Base-by-base conservation (phyloP, 2,888 invertebrate genomes). In the Acronicta alni region DNA sequence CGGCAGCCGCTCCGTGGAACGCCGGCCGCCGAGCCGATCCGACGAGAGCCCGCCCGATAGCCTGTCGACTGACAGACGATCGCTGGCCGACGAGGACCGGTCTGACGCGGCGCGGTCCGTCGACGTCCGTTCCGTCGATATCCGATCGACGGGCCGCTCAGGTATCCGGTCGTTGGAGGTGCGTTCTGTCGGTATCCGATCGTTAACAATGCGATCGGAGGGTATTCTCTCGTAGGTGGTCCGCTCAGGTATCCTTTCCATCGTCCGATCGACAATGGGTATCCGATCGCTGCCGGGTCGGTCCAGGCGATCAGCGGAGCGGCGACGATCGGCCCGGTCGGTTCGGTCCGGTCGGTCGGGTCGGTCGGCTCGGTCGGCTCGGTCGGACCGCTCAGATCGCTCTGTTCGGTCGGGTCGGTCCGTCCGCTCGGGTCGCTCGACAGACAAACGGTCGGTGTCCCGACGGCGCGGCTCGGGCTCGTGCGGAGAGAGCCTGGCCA, bases 401-500 rank as follows among this genome's bases (percentile, higher is more conserved):
- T 67, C 69, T 12, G 57, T 8, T 9, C 60, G 41, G 14, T 61
- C 65, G 6, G 44, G 18, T 32, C 85, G 69, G 15, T 85, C 85
- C 5, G 14, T 3, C 5, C 57, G 54, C 14, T 58, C 58, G 42
- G 46, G 60, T 15, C 60, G 60, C 35, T 64, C 65, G 16, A 17
- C 56, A n/a, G 64, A 41, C 30, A 48, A 69, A 46, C 78, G 81
- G 70, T 80, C 83, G 2, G 46, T 54, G 44, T 59, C 68, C 45
- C 35, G 81, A 73, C 63, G 43, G 9, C 79, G 63, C 0, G 85
- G 72, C 35, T 87, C 88, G 0, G 86, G 85, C 52, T 86, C 88
- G 35, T 15, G 89, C 0, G 92, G 92, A 0, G 91, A 90, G 0
- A 93, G 84, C 16, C 91, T 72, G 0, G 91, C 91, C 30, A 90